Evolutionary conservation across 2,888 invertebrate genomes (phyloP), one percentile per base, ranked within the genome.

Genomic region (Drosophila dives): DNA sequence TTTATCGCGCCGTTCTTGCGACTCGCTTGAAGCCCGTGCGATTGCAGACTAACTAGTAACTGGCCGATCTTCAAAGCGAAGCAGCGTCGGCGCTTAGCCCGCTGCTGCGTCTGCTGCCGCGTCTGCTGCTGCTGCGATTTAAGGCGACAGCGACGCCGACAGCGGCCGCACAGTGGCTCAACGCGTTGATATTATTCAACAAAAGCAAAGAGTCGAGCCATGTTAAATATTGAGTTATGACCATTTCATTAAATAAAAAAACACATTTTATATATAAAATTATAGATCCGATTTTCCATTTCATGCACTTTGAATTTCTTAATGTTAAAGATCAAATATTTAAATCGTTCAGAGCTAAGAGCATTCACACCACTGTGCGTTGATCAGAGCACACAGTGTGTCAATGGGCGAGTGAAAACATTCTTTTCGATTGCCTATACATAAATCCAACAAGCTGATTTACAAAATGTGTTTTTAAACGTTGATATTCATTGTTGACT

Each of bases 11-110:
- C 79, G 71, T 65, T 70, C 66, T 72, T 67, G 58, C 85, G 80
- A 85, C 85, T 81, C 74, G 74, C 68, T 76, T 77, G 72, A 79
- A 91, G 86, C 79, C 87, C 81, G 77, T 76, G 76, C 85, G 80
- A 91, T 77, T 82, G 81, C 85, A 84, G 89, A 91, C 91, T 91
- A 86, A 85, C 69, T 76, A 75, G 75, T 80, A 75, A 77, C 86
- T 81, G 74, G 78, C 71, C 86, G 90, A 90, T 90, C 84, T 86
- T 86, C 69, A 76, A 80, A 64, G 77, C 86, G 81, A 80, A 75
- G 81, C 89, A 83, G 81, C 74, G 67, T 80, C 63, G 77, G 61
- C 80, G 90, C 75, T 82, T 83, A 89, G 83, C 89, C 90, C 83
- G 73, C 65, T 51, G 75, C 69, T 50, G 61, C 64, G 71, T 54